phyloP scores from a whole-genome alignment of 2,113 vertebrate genomes.

The Ailuropoda melanoleuca region DNA sequence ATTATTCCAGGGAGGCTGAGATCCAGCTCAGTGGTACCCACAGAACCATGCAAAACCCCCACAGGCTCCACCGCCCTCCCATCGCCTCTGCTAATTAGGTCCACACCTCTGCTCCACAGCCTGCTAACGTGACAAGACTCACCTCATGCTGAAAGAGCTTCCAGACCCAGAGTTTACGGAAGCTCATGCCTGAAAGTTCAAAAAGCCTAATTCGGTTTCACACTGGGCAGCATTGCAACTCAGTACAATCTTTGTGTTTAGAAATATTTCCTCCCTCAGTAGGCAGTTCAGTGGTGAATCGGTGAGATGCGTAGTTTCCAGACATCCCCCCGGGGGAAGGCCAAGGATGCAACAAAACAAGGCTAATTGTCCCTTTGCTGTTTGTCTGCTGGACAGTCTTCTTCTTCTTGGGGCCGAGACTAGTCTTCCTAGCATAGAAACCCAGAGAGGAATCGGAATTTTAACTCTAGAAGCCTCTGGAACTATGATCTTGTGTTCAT shows the following conservation, averaged over 20 bases:
- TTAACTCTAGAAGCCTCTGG: background rate
- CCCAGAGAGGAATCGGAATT: background rate
- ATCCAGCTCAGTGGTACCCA: background rate
- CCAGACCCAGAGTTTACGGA: background rate
- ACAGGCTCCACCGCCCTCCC: background rate
- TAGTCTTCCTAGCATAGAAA: background rate
- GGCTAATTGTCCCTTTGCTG: background rate
- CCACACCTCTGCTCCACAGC: background rate
- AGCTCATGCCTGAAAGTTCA: background rate
- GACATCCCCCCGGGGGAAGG: background rate
- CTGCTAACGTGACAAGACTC: background rate
- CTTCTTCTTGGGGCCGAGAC: background rate
- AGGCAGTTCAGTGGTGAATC: background rate
- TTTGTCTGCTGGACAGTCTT: background rate
- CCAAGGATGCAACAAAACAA: background rate
- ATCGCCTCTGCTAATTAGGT: background rate
- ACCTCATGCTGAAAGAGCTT: background rate
- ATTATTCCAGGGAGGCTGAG: background rate
- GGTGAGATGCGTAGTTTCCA: background rate
- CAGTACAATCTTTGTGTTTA: background rate
- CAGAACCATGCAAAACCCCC: background rate
- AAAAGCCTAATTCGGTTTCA: background rate
- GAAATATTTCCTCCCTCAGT: background rate
- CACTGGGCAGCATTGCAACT: background rate
- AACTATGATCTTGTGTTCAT: background rate